Base-by-base conservation (phyloP, 2,888 invertebrate species). In the Lucinisca nassula region DNA sequence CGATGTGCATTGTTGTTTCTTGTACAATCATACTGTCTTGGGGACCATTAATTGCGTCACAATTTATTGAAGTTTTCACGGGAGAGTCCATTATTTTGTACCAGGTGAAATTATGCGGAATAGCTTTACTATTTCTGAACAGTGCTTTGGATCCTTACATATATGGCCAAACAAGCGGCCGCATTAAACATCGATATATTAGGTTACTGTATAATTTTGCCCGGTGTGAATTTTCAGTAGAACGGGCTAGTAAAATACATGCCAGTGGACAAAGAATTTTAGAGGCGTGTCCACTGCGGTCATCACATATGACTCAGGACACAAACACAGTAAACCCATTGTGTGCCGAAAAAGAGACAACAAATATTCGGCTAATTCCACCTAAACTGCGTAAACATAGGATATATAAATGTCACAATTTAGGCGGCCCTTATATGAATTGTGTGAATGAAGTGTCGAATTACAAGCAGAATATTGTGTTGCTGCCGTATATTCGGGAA, bases 61-160 rank as follows among this genome's bases (percentile, higher is more conserved):
- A 94, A 78, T 88, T 93, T 82, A 79, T 94, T 30, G 93, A 93
- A 76, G 61, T 94, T 27, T 82, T 90, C 55, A 92, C 91, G 0
- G 94, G 94, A 61, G 92, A 93, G 73, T 93, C 94, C 37, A 93
- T 94, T 81, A 93, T 94, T 61, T 79, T 94, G 27, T 94, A 93
- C 81, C 94, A 94, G 83, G 93, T 94, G 58, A 94, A 94, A 89
- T 88, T 94, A 72, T 94, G 94, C 76, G 94, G 94, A 85, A 93
- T 94, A 38, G 93, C 94, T 78, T 90, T 94, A 30, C 92, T 94
- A 74, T 94, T 94, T 89, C 92, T 94, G 4, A 94, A 94, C 88
- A 93, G 94, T 84, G 94, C 94, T 51, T 84, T 94, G 77, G 90
- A 94, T 77, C 94, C 94, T 6, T 94, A 94, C 79, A 89, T 94